These are phyloP conservation scores for Brenthis daphne DNA, from an alignment of 2,888 invertebrate genomes.

Conservation along the genomic window DNA sequence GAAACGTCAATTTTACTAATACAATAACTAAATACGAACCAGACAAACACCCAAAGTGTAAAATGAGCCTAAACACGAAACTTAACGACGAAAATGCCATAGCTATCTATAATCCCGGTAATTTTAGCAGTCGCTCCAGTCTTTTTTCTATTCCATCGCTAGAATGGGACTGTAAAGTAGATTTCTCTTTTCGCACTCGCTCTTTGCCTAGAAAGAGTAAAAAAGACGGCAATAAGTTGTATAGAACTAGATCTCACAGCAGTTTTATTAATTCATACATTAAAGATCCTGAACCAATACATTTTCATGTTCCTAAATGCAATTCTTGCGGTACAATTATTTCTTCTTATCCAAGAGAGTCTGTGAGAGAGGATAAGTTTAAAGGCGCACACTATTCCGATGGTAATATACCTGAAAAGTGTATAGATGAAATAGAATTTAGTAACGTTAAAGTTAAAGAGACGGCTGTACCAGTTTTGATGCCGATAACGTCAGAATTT, in stretches of 20 bases:
- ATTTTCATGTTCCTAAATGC: constrained; percentile 72
- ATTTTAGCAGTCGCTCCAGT: constrained; percentile 62
- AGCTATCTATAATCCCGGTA: constrained; percentile 46
- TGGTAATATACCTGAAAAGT: constrained; percentile 61
- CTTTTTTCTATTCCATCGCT: constrained; percentile 66
- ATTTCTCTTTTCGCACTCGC: constrained; percentile 54
- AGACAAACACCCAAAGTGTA: constrained; percentile 62
- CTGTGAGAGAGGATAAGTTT: constrained; percentile 7
- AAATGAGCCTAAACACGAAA: constrained; percentile 56
- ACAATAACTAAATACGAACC: constrained; percentile 58
- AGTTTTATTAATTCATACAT: constrained; percentile 69
- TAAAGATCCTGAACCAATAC: constrained; percentile 66
- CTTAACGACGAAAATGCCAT: constrained; percentile 44
- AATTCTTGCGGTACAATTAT: constrained; percentile 58
- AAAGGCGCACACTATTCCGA: constrained; percentile 55
- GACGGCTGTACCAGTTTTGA: constrained; percentile 52
- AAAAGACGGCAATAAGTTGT: constrained; percentile 46
- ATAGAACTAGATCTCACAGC: constrained; percentile 68
- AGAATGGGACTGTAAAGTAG: constrained; percentile 66
- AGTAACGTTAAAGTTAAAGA: constrained; percentile 56
- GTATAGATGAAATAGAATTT: constrained; percentile 46
- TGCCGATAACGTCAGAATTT: constrained; percentile 53
- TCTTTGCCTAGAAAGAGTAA: constrained; percentile 57
- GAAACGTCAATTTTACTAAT: constrained; percentile 60
- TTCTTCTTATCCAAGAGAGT: constrained; percentile 54